A percentile compares a stretch with the other conserved stretches of the same genome.
Evolutionary conservation across 2,797 vertebrate genomes (phyloP).

Genomic region (Potorous gilbertii): DNA sequence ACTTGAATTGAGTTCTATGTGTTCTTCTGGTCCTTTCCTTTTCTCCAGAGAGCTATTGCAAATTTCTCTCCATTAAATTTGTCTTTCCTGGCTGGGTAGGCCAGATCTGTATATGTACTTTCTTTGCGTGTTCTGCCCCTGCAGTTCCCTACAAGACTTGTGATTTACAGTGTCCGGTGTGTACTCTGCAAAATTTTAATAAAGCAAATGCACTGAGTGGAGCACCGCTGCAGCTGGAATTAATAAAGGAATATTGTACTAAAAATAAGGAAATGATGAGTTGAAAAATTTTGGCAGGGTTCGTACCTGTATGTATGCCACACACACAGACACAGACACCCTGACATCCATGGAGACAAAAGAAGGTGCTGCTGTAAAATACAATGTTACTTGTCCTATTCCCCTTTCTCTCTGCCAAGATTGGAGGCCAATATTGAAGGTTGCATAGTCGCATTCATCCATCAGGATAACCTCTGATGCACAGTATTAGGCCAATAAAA

Average conservation of each 20-base stretch:
- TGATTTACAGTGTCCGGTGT: slow-evolving; percentile 76
- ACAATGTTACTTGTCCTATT: not conserved
- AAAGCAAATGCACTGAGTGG: slow-evolving; percentile 63
- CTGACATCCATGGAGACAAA: slow-evolving; percentile 46
- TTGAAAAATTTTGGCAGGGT: slow-evolving; percentile 70
- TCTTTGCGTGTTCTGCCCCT: slow-evolving; percentile 65
- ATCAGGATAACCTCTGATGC: not conserved
- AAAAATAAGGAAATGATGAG: slow-evolving; percentile 68
- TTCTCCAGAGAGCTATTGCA: slow-evolving; percentile 61
- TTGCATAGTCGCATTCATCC: not conserved
- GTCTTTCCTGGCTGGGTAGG: slow-evolving; percentile 60
- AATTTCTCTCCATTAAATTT: slow-evolving; percentile 23
- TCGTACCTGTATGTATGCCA: slow-evolving; percentile 62
- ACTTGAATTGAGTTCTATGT: slow-evolving; percentile 23
- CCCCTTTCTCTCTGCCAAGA: not conserved
- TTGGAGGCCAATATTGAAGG: not conserved
- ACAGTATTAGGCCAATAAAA: not conserved
- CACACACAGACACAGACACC: not conserved
- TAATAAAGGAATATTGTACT: slow-evolving; percentile 64
- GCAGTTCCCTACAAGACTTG: slow-evolving; percentile 50
- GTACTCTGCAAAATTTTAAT: slow-evolving; percentile 73
- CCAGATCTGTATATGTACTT: slow-evolving; percentile 40
- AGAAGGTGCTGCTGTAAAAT: not conserved
- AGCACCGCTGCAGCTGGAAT: slow-evolving; percentile 74
- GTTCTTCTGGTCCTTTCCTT: slow-evolving; percentile 54